Base-by-base conservation (phyloP, 2,797 vertebrate genomes). In the Mormyrus proboscirostris region DNA sequence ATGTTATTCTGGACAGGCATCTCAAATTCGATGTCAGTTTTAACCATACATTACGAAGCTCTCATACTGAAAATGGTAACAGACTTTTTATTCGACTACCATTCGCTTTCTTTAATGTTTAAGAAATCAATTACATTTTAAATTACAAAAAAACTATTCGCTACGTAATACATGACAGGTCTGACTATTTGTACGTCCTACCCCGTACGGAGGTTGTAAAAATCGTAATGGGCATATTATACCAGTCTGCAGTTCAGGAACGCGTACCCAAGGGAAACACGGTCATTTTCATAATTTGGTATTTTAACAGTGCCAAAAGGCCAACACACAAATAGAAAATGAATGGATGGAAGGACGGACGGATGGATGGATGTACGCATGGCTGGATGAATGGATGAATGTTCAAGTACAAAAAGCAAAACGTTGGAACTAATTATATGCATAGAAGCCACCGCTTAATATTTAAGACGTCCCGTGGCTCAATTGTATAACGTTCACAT, bases 401-500 rank as follows among this genome's bases (percentile, higher is more conserved):
- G n/a, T 62, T 62, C 8, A 62, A 62, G 8, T 2, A 25, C 22
- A 73, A 73, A 33, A 73, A 41, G 38, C 73, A 44, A 44, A 22
- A 22, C n/a, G 38, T 41, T 79, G 73, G 33, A 79, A 12, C 1
- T 69, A 33, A 69, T 69, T 69, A 0, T 19, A 44, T 79, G 73
- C 38, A n/a, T 44, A 41, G 38, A 79, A 44, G 69, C 33, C 38
- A n/a, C 12, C 25, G 38, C 38, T 44, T 76, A 76, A 41, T 19
- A 76, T 41, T 44, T 92, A 14, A 65, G 88, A 90, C 92, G 89
- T 90, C 91, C 65, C 33, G 90, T 85, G 89, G 88, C 93, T 88
- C 12, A 89, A 92, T 92, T 92, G 92, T 91, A 91, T 94, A 93
- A 95, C 47, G 47, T 49, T 9, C 47, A 49, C 7, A 7, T 49